Conservation (phyloP, 2,888 invertebrate genomes). For the Caenorhabditis parvicauda region DNA sequence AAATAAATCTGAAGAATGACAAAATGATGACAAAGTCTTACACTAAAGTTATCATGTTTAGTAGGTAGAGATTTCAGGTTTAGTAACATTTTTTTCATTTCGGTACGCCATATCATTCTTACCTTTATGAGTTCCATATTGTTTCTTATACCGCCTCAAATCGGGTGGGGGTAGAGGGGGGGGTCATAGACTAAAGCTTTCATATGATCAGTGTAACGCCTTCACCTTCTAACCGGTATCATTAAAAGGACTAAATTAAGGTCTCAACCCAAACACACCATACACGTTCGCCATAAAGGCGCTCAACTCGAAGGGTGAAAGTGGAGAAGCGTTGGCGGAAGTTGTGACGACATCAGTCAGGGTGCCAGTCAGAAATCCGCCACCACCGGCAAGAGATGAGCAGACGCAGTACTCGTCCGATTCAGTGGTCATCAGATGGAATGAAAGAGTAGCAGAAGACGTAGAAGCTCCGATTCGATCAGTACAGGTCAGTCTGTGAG, state of each 20-base stretch:
- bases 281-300: slow-evolving; percentile 36
- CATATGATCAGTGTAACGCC: no score
- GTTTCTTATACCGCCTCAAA: no score
- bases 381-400: slow-evolving; percentile 38
- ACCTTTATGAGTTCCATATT: no score
- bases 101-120: no score
- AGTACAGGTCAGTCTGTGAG: slow-evolving; percentile 13
- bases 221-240: no score
- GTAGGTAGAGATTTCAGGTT: no score
- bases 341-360: slow-evolving; percentile 46
- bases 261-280: slow-evolving; percentile 25
- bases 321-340: slow-evolving; percentile 69
- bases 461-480: slow-evolving; percentile 19
- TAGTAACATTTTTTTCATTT: no score
- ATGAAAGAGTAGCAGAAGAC: slow-evolving; percentile 14
- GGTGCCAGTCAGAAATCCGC: slow-evolving; percentile 45
- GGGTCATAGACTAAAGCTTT: no score
- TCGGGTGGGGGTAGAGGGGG: no score
- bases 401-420: slow-evolving; percentile 29
- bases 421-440: slow-evolving; percentile 46
- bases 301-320: slow-evolving; percentile 23
- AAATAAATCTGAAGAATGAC: no score
- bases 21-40: no score
- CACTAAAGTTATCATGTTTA: no score
- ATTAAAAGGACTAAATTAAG: slow-evolving; percentile 1